Base-by-base conservation (phyloP, 2,888 invertebrate species). In the Bombylius discolor region DNA sequence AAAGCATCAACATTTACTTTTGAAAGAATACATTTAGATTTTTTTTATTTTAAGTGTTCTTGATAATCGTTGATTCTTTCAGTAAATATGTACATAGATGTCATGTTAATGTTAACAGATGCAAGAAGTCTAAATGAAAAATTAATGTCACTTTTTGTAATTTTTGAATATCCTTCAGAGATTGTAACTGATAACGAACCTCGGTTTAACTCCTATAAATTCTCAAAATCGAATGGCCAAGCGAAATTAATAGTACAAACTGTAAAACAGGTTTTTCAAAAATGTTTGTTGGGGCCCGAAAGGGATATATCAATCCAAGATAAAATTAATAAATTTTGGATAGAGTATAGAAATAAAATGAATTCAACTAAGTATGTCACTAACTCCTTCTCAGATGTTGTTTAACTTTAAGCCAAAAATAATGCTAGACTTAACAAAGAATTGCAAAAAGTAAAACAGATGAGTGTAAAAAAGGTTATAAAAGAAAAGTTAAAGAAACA, bases 81-180 rank as follows among this genome's bases (percentile, higher is more conserved):
- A 69, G 69, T 1, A 74, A 72, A 60, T 76, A 70, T 70, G 62
- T 67, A 3, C n/a, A n/a, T n/a, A n/a, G 72, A 74, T 58, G 64
- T 68, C 8, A 61, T 60, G 57, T 56, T 57, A 23, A 60, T 64
- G 56, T 53, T 56, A 53, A 60, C 57, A 33, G 56, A 60, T 32
- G 55, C 53, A 1, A 31, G 47, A 42, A 31, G 32, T 31, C 47
- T 57, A 11, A 58, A 60, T 13, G 52, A 55, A 31, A 53, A 58
- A 51, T 51, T 60, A 8, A 58, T 57, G 39, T 56, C 62, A 50
- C 52, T 55, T 31, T 64, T 64, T 61, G 55, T 63, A 14, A 56
- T 60, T n/a, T 64, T 62, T 56, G 64, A 63, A 5, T 53, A 64
- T 9, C 62, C 63, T 4, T 56, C 51, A 36, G 53, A 61, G 46